Conservation (phyloP, 2,888 invertebrate species). For the Chrysolina haemoptera region DNA sequence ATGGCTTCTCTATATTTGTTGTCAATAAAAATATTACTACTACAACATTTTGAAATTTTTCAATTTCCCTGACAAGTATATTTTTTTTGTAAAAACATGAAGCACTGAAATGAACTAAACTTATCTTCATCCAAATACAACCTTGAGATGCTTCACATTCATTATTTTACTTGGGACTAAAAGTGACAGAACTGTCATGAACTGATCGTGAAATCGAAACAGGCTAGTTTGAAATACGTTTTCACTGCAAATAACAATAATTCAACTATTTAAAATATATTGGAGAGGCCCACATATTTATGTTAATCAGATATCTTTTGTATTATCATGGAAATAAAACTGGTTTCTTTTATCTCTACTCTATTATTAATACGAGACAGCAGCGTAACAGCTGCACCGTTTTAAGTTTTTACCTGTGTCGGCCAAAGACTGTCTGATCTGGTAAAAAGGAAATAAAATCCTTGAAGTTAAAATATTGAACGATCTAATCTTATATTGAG, state of each 20-base stretch:
- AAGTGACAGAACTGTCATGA: no score
- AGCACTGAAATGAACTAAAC: no score
- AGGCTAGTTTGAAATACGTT: background rate
- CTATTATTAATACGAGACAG: constrained; percentile 8
- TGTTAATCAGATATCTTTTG: constrained; percentile 40
- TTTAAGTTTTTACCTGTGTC: constrained; percentile 25
- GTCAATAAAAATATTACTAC: no score
- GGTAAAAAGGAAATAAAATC: constrained; percentile 40
- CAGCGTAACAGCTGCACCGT: constrained; percentile 18
- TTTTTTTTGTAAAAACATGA: no score
- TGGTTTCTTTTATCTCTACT: constrained; percentile 26
- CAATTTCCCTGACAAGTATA: no score
- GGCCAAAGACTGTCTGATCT: constrained; percentile 28
- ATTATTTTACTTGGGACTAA: no score
- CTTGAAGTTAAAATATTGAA: constrained; percentile 48
- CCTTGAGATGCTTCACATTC: no score
- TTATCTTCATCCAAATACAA: no score
- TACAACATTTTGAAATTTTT: no score
- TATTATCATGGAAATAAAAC: constrained; percentile 39
- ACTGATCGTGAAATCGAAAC: no score
- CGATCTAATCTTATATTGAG: constrained; percentile 45
- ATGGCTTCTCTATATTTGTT: no score
- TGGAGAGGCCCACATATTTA: constrained; percentile 42
- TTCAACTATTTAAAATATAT: constrained; percentile 24
- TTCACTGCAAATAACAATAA: background rate